Evolutionary conservation across 2,888 invertebrate genomes (phyloP).

Genomic region (Tipula unca): DNA sequence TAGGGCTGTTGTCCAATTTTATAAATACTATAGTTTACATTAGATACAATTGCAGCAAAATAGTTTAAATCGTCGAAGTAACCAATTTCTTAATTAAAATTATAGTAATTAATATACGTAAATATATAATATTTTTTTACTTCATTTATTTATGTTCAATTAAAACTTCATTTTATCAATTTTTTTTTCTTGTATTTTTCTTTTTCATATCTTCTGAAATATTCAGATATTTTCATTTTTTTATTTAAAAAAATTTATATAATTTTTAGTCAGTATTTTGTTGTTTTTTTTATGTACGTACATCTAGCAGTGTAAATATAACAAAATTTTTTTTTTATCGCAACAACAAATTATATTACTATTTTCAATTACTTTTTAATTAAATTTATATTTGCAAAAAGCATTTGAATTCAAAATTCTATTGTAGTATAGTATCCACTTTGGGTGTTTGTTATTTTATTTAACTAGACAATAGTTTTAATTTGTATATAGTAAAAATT

Average conservation of each 20-base stretch:
- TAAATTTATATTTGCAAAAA: not conserved
- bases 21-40: not conserved
- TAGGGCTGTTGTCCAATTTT: not conserved
- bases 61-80: not conserved
- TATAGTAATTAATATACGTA: not conserved
- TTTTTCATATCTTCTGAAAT: not conserved
- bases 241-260: not conserved
- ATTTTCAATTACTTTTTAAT: not conserved
- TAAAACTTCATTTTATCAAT: not conserved
- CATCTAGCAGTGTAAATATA: constrained; percentile 14
- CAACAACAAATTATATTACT: not conserved
- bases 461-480: too few relatives aligned
- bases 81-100: not conserved
- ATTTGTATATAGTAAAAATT: not conserved
- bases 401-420: not conserved
- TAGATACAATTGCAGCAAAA: too few relatives aligned
- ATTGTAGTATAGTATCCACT: not conserved
- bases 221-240: not conserved
- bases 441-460: not conserved
- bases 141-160: not conserved
- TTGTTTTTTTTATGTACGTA: constrained; percentile 9
- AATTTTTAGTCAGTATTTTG: not conserved
- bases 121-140: not conserved
- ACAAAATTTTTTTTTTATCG: not conserved
- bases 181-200: not conserved